Base-by-base conservation (phyloP, 2,888 invertebrate genomes). In the Cosmorhoe ocellata region DNA sequence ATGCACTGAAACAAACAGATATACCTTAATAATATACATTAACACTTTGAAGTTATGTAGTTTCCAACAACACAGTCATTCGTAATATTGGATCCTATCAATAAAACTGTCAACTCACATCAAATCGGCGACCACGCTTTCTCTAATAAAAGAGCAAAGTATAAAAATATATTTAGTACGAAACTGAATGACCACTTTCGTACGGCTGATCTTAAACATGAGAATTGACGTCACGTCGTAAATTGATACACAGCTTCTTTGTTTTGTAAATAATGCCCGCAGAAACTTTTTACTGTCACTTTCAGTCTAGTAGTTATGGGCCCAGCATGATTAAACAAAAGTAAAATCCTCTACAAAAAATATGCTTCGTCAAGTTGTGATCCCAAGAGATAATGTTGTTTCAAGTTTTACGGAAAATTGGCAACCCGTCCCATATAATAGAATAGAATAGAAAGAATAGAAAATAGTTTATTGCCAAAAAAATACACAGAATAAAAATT, bases 1-100 rank as follows among this genome's bases (percentile, higher is more conserved):
- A 71, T 69, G 65, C 71, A 69, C 87, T 87, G 78, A 0, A 86
- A 86, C 69, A 77, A 71, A 58, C 26, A 45, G 10, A 34, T 8
- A 18, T 18, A 18, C 4, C 18, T 18, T 18, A 18, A 18, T 18
- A 18, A 18, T n/a, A n/a, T n/a, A n/a, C n/a, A n/a, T n/a, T n/a
- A n/a, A n/a, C n/a, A n/a, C n/a, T n/a, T n/a, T n/a, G n/a, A n/a
- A n/a, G n/a, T n/a, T 24, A 24, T 6, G 1, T 7, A 5, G 6
- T 22, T 36, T 26, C n/a, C 34, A 34, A 34, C 24, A 18, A 24
- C 24, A 24, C n/a, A 37, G 24, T 11, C 7, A 10, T 24, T 12
- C 24, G 9, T 32, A 32, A 22, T 18, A 30, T 3, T 26, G 18
- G 14, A 27, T 9, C 9, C 38, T 32, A 36, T 33, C 30, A 46